Conservation (phyloP, 1,140 invertebrate genomes). For the Elymnias hypermnestra region DNA sequence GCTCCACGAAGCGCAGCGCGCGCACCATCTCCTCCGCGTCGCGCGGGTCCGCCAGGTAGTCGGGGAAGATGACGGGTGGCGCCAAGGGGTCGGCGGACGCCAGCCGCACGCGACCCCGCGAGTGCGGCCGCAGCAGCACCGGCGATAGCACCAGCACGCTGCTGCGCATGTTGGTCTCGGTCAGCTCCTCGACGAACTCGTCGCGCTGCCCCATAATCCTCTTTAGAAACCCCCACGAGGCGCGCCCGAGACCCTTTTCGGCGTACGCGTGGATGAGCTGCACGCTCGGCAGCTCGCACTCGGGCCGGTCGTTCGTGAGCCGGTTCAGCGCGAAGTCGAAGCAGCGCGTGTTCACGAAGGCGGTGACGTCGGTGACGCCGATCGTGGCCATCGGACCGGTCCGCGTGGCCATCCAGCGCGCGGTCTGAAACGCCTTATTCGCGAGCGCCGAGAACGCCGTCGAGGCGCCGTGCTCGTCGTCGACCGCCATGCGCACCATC, state of each 20-base stretch:
- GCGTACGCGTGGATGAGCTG: slow-evolving; percentile 27
- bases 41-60: slow-evolving; percentile 80
- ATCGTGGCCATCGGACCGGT: slow-evolving; percentile 67
- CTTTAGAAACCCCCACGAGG: slow-evolving; percentile 43
- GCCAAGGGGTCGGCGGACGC: slow-evolving; percentile 80
- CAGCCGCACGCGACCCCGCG: slow-evolving; percentile 81
- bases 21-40: slow-evolving; percentile 79
- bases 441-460: slow-evolving; percentile 35
- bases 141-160: slow-evolving; percentile 57
- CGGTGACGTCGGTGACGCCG: slow-evolving; percentile 70
- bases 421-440: slow-evolving; percentile 54
- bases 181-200: slow-evolving; percentile 48
- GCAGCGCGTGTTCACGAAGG: slow-evolving; percentile 71
- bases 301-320: slow-evolving; percentile 22
- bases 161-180: slow-evolving; percentile 45
- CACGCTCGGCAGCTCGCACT: slow-evolving; percentile 36
- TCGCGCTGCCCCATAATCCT: not conserved
- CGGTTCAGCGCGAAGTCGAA: slow-evolving; percentile 47
- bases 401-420: slow-evolving; percentile 28
- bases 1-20: slow-evolving; percentile 75
- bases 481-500: slow-evolving; percentile 60
- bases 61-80: slow-evolving; percentile 87
- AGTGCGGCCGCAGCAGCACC: slow-evolving; percentile 81
- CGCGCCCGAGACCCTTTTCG: slow-evolving; percentile 7
- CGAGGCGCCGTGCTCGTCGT: slow-evolving; percentile 32